phyloP scores from a whole-genome alignment of 2,797 vertebrate species.

The Diglossa cyanea region DNA sequence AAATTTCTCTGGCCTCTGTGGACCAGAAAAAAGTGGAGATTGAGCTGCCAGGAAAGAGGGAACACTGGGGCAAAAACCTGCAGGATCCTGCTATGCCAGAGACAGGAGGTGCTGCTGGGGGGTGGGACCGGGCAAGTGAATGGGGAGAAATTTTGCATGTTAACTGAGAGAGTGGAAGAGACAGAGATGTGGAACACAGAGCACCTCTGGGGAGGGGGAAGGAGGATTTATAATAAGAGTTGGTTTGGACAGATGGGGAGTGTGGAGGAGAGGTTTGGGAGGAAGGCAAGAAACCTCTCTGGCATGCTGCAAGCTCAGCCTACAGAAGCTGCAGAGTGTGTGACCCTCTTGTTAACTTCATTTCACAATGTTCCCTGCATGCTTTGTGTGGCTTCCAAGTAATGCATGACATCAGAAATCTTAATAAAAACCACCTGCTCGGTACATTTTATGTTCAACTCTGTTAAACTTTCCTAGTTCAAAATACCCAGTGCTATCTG shows the following conservation, averaged over 20 bases:
- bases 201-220: neutral
- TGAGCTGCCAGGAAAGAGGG: neutral
- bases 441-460: neutral
- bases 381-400: slow-evolving; percentile 54
- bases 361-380: slow-evolving; percentile 57
- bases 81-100: neutral
- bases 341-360: slow-evolving; percentile 50
- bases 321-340: slow-evolving; percentile 53
- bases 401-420: slow-evolving; percentile 49
- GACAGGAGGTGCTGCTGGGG: neutral
- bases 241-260: neutral
- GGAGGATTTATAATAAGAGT: neutral
- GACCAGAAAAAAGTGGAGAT: neutral
- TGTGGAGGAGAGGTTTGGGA: neutral
- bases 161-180: neutral
- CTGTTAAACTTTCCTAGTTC: neutral
- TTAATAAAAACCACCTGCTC: slow-evolving; percentile 62
- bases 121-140: neutral
- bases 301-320: neutral
- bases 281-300: neutral
- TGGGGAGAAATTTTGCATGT: neutral
- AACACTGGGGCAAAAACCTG: neutral
- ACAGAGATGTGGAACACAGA: neutral
- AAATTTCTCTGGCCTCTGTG: neutral
- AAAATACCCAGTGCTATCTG: slow-evolving; percentile 15